Conservation (phyloP, 2,113 vertebrate genomes). For the Passer montanus region DNA sequence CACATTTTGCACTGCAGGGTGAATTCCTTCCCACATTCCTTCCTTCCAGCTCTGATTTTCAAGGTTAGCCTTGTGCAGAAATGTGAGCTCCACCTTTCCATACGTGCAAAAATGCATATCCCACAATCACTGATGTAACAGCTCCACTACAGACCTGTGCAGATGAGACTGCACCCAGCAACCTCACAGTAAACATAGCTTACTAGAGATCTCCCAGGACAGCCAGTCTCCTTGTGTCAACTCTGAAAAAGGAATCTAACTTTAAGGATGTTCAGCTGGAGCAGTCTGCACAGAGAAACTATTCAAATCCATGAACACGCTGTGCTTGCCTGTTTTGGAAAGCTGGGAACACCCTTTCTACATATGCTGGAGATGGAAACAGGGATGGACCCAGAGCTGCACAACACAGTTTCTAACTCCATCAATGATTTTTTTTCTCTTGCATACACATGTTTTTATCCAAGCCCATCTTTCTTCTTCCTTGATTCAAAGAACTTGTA, state of each 20-base stretch:
- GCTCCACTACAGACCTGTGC: background rate
- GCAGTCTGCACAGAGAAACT: background rate
- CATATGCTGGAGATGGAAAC: background rate
- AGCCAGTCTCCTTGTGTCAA: background rate
- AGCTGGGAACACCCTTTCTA: background rate
- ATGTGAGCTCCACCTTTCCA: background rate
- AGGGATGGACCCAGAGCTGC: background rate
- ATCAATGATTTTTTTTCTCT: background rate
- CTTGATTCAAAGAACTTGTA: background rate
- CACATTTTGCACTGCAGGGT: background rate
- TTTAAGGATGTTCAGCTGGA: background rate
- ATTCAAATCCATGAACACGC: background rate
- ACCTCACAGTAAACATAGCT: background rate
- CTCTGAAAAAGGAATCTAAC: background rate
- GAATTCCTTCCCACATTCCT: background rate
- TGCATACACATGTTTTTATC: background rate
- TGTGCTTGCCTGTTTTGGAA: background rate
- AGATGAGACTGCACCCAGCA: background rate
- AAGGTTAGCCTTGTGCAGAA: background rate
- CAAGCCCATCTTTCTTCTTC: background rate
- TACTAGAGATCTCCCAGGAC: background rate
- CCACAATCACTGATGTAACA: background rate
- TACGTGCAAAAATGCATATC: background rate
- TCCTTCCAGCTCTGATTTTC: background rate
- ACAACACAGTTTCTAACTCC: background rate